Conservation (phyloP, 2,888 invertebrate genomes). For the Ischnus inquisitorius region DNA sequence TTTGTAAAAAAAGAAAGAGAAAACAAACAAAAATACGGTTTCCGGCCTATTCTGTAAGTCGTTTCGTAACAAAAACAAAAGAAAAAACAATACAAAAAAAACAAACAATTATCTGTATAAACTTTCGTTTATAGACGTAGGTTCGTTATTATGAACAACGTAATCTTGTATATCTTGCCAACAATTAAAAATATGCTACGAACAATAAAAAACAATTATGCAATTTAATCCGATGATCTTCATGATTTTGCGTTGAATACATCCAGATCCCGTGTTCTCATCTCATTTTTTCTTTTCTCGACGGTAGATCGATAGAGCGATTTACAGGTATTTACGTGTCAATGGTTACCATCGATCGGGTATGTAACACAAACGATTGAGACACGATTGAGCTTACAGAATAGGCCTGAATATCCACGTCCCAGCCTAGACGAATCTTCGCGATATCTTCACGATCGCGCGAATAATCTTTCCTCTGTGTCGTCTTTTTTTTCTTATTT, state of each 20-base stretch:
- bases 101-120: constrained; percentile 52
- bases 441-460: constrained; percentile 32
- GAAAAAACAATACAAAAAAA: constrained; percentile 68
- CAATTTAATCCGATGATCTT: constrained; percentile 74
- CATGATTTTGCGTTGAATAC: constrained; percentile 47
- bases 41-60: constrained; percentile 84
- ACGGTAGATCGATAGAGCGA: constrained; percentile 43
- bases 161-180: constrained; percentile 83
- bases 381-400: constrained; percentile 78
- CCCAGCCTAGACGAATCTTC: constrained; percentile 8
- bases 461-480: constrained; percentile 51
- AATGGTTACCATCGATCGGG: constrained; percentile 74
- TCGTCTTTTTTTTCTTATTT: constrained; percentile 58
- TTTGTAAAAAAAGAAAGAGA: constrained; percentile 53
- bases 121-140: constrained; percentile 72
- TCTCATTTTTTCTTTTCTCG: constrained; percentile 1
- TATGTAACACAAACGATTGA: constrained; percentile 75
- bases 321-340: constrained; percentile 59
- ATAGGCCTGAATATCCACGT: constrained; percentile 79
- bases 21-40: constrained; percentile 73
- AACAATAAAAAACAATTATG: constrained; percentile 79
- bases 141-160: constrained; percentile 73
- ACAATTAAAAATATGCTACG: constrained; percentile 78
- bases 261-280: constrained; percentile 35
- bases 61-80: constrained; percentile 53